These are phyloP conservation scores for Megathymus violae DNA, from an alignment of 1,140 invertebrate genomes.

Conservation along the genomic window DNA sequence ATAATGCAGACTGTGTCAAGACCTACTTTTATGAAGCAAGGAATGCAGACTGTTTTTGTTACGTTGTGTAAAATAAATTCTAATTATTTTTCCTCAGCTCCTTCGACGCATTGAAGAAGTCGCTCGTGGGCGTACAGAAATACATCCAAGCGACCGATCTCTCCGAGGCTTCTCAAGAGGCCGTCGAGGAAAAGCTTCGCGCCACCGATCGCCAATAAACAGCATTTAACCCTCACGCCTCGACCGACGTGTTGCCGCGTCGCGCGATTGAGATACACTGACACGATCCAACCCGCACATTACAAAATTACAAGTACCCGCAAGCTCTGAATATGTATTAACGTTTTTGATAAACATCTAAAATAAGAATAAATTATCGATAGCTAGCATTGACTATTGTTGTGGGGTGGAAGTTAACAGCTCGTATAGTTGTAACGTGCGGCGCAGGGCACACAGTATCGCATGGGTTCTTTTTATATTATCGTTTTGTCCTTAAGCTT, in stretches of 20 bases:
- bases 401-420: background rate
- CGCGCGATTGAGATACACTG: too few relatives aligned
- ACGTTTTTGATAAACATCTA: too few relatives aligned
- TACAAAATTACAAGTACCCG: constrained; percentile 12
- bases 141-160: constrained; percentile 98
- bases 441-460: constrained; percentile 34
- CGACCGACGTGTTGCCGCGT: constrained; percentile 44
- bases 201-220: constrained; percentile 95
- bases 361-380: background rate
- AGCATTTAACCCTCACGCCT: constrained; percentile 56
- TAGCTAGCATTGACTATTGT: background rate
- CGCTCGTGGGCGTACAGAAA: constrained; percentile 97
- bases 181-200: constrained; percentile 95
- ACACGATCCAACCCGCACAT: constrained; percentile 11
- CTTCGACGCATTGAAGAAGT: constrained; percentile 97
- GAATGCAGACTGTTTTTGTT: too few relatives aligned
- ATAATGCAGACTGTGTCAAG: too few relatives aligned
- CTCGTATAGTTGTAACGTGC: constrained; percentile 2
- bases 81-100: too few relatives aligned
- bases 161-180: constrained; percentile 95
- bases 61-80: too few relatives aligned
- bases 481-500: constrained; percentile 65
- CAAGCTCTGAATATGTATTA: too few relatives aligned
- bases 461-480: constrained; percentile 42
- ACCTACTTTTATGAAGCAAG: too few relatives aligned